phyloP scores from a whole-genome alignment of 30 jellyfish, hydroid and myxozoan genomes.

The Catostylus mosaicus region DNA sequence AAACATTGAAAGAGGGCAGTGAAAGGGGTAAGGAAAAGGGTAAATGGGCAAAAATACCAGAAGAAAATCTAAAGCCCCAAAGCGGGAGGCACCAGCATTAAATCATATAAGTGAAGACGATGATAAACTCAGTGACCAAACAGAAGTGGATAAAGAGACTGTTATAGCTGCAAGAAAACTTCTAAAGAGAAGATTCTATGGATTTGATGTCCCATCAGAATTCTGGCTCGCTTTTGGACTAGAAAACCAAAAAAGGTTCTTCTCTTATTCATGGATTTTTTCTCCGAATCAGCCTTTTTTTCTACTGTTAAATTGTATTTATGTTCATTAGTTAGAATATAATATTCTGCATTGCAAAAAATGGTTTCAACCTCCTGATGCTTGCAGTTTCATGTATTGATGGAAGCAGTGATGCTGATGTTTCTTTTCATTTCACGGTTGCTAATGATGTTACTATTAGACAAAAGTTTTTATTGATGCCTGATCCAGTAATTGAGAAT shows the following conservation, averaged over 20 bases:
- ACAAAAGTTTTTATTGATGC: background rate
- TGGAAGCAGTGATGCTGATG: too few relatives aligned
- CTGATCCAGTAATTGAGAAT: background rate
- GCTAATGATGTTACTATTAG: background rate
- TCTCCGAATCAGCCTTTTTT: too few relatives aligned
- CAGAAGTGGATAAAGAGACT: background rate
- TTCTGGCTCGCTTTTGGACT: conserved; percentile 65
- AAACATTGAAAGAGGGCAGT: too few relatives aligned
- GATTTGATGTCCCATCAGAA: conserved; percentile 58
- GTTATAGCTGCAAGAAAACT: conserved; percentile 32
- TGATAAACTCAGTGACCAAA: background rate
- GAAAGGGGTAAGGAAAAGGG: background rate
- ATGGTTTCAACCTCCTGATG: too few relatives aligned
- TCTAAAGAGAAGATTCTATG: conserved; percentile 58
- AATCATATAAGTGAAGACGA: background rate
- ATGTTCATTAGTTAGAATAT: too few relatives aligned
- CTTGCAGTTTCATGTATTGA: too few relatives aligned
- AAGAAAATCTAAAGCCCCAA: conserved; percentile 28
- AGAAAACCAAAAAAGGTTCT: conserved; percentile 42
- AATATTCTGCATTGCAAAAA: too few relatives aligned
- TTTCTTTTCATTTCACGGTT: too few relatives aligned
- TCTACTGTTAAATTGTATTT: too few relatives aligned
- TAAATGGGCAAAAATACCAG: conserved; percentile 29
- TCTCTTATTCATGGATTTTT: background rate
- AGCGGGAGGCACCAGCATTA: background rate